Percentiles rank a stretch among this genome's conserved stretches.
Evolutionary conservation across 1,140 invertebrate species (phyloP).

Genomic region (Thereuonema tuberculata): DNA sequence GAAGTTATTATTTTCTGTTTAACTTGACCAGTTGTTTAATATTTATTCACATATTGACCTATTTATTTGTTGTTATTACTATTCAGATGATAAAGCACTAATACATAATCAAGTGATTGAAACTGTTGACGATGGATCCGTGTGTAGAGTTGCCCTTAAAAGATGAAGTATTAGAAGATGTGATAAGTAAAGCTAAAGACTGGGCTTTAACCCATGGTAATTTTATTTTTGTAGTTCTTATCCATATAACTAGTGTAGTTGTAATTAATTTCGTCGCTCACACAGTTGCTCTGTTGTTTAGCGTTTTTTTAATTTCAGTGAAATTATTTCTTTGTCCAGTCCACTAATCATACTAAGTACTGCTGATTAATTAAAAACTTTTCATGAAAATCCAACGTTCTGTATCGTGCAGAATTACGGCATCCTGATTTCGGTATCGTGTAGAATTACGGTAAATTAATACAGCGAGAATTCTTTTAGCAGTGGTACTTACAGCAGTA

Average conservation of each 20-base stretch:
- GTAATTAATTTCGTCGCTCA: not conserved
- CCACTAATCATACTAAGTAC: not conserved
- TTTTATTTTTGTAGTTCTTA: constrained; percentile 4
- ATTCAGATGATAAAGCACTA: not conserved
- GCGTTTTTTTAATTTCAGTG: not conserved
- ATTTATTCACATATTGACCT: not conserved
- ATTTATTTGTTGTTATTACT: not conserved
- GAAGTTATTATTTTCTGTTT: no score
- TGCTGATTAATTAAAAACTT: no score
- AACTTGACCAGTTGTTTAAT: not conserved
- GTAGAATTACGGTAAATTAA: no score
- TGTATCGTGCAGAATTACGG: no score
- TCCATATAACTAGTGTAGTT: not conserved
- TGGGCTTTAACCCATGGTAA: constrained; percentile 65
- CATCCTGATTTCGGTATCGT: no score
- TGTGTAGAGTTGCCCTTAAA: constrained; percentile 46
- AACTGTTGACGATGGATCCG: constrained; percentile 16
- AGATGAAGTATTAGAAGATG: constrained; percentile 41
- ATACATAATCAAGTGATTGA: not conserved
- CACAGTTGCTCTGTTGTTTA: not conserved
- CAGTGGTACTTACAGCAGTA: no score
- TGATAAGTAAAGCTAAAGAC: constrained; percentile 60
- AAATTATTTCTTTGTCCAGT: not conserved
- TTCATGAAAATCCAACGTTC: no score
- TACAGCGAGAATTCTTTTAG: no score